Evolutionary conservation across 2,113 vertebrate genomes (phyloP).

Genomic region (Anhinga rufa): DNA sequence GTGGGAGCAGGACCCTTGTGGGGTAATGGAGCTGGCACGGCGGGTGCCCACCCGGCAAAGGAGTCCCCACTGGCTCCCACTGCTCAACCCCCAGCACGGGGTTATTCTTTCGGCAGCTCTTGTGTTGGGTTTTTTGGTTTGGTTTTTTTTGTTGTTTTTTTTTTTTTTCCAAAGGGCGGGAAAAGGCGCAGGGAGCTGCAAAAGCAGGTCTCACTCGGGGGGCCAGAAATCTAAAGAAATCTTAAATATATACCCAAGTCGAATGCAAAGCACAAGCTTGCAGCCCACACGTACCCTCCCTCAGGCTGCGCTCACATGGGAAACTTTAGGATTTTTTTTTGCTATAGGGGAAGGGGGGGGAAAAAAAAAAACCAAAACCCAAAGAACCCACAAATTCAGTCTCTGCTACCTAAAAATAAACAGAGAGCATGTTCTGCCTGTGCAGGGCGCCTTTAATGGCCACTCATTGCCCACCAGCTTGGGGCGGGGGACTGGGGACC

Average conservation of each 20-base stretch:
- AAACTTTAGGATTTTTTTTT: slow-evolving; percentile 33
- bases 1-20: not conserved
- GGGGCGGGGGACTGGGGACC: not conserved
- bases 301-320: not conserved
- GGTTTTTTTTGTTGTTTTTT: not conserved
- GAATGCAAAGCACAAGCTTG: slow-evolving; percentile 45
- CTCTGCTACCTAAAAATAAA: slow-evolving; percentile 23
- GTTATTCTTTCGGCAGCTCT: not conserved
- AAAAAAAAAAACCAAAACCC: no score
- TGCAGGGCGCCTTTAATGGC: not conserved
- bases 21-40: rapidly evolving
- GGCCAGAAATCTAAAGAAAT: slow-evolving; percentile 44
- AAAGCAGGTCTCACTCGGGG: slow-evolving; percentile 30
- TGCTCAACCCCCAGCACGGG: not conserved
- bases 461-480: not conserved
- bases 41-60: rapidly evolving
- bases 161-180: not conserved
- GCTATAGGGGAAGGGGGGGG: not conserved
- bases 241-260: slow-evolving; percentile 51
- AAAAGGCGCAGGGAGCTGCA: slow-evolving; percentile 7
- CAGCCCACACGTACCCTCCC: slow-evolving; percentile 55
- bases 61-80: not conserved
- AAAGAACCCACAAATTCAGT: not conserved
- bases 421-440: not conserved
- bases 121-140: not conserved